Conservation (phyloP, 2,113 vertebrate genomes). For the Murina feae region DNA sequence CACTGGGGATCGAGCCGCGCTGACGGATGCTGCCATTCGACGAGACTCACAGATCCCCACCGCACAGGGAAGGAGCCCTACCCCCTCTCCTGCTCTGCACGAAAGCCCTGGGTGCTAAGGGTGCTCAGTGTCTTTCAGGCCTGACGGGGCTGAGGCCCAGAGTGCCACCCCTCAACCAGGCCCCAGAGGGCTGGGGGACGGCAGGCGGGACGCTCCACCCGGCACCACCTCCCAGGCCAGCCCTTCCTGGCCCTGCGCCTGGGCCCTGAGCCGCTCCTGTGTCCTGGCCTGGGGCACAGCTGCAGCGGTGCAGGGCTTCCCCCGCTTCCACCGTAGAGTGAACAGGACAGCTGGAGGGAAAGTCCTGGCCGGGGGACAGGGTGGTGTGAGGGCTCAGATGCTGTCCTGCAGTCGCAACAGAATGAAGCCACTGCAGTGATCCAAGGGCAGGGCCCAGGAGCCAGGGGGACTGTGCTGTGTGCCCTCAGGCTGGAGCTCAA, state of each 20-base stretch:
- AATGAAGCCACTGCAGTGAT: background rate
- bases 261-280: too few relatives aligned
- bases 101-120: background rate
- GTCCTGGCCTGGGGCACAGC: background rate
- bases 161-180: background rate
- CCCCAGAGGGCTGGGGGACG: background rate
- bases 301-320: background rate
- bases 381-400: fast-evolving
- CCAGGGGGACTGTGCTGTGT: background rate
- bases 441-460: background rate
- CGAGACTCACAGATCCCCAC: background rate
- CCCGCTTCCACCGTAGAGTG: background rate
- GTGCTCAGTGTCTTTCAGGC: too few relatives aligned
- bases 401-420: too few relatives aligned
- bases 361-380: fast-evolving
- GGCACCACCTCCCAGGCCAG: background rate
- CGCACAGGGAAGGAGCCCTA: background rate
- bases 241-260: background rate
- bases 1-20: too few relatives aligned
- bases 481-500: background rate
- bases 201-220: background rate
- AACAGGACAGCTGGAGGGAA: background rate
- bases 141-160: background rate
- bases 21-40: background rate
- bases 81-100: background rate